Evolutionary conservation across 1,140 invertebrate species (phyloP), one percentile per base, ranked within the genome.

Genomic region (Trichonephila inaurata): DNA sequence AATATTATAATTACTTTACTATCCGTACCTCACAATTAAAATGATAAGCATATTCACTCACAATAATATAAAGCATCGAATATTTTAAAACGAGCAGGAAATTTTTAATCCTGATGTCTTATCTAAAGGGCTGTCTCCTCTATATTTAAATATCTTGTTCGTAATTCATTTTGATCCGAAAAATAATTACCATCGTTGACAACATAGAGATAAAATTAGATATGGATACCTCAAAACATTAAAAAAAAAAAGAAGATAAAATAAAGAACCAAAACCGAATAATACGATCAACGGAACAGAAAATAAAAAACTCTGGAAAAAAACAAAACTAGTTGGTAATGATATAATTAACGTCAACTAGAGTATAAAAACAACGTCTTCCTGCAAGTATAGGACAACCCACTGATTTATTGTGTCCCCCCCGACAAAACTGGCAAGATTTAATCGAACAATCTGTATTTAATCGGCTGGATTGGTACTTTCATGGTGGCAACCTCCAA

Each of bases 371-470:
- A 16, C 24, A 33, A 77, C 10, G 4, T 24, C 69, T 40, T 33
- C 33, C 28, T 77, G 14, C 18, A 77, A 33, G 72, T 14, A 28
- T 40, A 18, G 4, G 72, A 77, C 72, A 18, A 18, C 82, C 51
- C 82, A 24, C 60, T 64, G 85, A 87, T 87, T 87, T 87, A 87
- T 87, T 60, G 85, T 24, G 28, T 33, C 12, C 85, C 33, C 33
- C 28, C 51, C 28, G 18, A 64, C 85, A 87, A 64, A 87, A 87
- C 28, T 33, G 82, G n/a, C 82, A 60, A 12, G 21, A 51, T 62
- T 87, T 61, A 87, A 87, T 87, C 85, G 85, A 62, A 61, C 21
- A 28, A 87, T 87, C 60, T 61, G 58, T 33, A 87, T 64, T 87
- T 61, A 87, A 87, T 87, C 85, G 60, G 33, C 60, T 33, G 21